These are phyloP conservation scores for Pheosia tremula DNA, from an alignment of 2,888 invertebrate species.

Conservation along the genomic window DNA sequence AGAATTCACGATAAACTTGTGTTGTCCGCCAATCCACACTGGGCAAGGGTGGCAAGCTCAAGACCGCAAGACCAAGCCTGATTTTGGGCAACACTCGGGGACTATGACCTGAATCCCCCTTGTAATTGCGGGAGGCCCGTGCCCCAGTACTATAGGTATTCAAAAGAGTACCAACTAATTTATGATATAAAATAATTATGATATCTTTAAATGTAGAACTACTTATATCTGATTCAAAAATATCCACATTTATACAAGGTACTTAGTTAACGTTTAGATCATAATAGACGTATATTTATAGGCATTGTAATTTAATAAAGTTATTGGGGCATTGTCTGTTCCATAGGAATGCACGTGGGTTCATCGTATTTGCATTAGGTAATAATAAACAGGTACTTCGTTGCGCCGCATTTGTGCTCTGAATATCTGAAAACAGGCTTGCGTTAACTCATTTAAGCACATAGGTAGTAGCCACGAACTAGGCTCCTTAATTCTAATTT, in stretches of 20 bases:
- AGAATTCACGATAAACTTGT: too few species aligned
- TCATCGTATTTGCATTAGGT: conserved; percentile 29
- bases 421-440: conserved; percentile 44
- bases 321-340: conserved; percentile 18
- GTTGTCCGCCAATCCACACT: too few species aligned
- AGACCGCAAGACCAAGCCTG: too few species aligned
- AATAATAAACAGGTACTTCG: conserved; percentile 38
- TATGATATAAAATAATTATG: too few species aligned
- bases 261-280: not conserved
- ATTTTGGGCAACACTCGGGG: too few species aligned
- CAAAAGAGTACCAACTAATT: too few species aligned
- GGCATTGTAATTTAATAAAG: conserved; percentile 12
- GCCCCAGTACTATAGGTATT: too few species aligned
- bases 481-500: conserved; percentile 28
- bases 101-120: too few species aligned
- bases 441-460: conserved; percentile 32
- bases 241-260: not conserved
- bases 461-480: conserved; percentile 33
- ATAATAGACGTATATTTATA: not conserved
- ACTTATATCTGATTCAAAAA: not conserved
- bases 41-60: too few species aligned
- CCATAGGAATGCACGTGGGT: conserved; percentile 27
- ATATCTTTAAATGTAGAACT: too few species aligned
- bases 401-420: conserved; percentile 46
- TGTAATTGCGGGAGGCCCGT: too few species aligned